Evolutionary conservation across 2,113 vertebrate species (phyloP), one percentile per base, ranked within the genome.

Genomic region (Emydura subglobosa): DNA sequence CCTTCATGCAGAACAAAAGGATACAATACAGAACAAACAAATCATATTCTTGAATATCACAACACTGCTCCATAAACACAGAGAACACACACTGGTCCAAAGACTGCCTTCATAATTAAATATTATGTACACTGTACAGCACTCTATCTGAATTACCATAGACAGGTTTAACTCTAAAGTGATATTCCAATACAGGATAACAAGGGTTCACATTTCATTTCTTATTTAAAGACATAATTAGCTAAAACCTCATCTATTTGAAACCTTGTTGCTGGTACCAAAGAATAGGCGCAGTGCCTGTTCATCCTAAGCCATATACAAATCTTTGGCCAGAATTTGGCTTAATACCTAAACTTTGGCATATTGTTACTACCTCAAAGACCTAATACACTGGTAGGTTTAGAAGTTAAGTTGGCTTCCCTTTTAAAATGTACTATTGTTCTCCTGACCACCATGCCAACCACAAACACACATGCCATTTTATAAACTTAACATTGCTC

Each of bases 261-360:
- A 78, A 78, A 78, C 27, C 24, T 25, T 47, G 21, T 8, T 83
- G 47, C 3, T 86, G 83, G 90, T 39, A 91, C 92, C 5, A 27
- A n/a, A 84, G 50, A 57, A 89, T 86, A 91, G 24, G 22, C 92
- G 53, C 25, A 83, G 42, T 2, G 9, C 19, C 31, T 5, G 44
- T 94, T 83, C 21, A 42, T 68, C 92, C n/a, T 0, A 1, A 72
- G 65, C 90, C 42, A 7, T 8, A 72, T 5, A 68, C 34, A 72
- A 19, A 83, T 93, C 47, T 54, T 0, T 1, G 79, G 54, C 13
- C 65, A 93, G 86, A 96, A 90, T 94, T 83, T 94, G 86, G 51
- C 74, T 51, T 91, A 87, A 88, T 91, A 81, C 17, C 54, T 85
- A 91, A n/a, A 95, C 93, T 95, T 88, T 95, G 25, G 54, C 74